Conservation (phyloP, 2,888 invertebrate species). For the Tridacna gigas region DNA sequence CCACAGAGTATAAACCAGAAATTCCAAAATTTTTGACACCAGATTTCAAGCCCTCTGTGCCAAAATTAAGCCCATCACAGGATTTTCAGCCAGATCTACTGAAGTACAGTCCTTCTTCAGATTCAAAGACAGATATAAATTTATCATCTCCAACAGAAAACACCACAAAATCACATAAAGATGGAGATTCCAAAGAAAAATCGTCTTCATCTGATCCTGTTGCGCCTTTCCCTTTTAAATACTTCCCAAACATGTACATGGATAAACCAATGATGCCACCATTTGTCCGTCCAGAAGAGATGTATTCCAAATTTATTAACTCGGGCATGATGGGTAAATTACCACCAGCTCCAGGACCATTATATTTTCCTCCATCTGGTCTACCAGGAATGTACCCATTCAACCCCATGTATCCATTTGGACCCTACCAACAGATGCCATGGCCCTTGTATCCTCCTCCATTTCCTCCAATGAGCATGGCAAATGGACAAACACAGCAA, state of each 20-base stretch:
- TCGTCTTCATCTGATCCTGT: slow-evolving; percentile 43
- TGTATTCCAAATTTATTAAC: slow-evolving; percentile 66
- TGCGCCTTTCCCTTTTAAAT: slow-evolving; percentile 61
- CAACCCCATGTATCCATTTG: slow-evolving; percentile 69
- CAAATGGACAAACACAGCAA: slow-evolving; percentile 42
- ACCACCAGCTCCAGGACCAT: slow-evolving; percentile 57
- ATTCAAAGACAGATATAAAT: slow-evolving; percentile 48
- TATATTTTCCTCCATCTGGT: slow-evolving; percentile 73
- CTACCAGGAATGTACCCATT: slow-evolving; percentile 70
- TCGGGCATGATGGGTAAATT: slow-evolving; percentile 61
- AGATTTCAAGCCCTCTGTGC: slow-evolving; percentile 56
- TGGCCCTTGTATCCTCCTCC: slow-evolving; percentile 78
- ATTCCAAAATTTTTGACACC: slow-evolving; percentile 15
- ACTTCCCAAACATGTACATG: slow-evolving; percentile 66
- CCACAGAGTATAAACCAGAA: slow-evolving; percentile 28
- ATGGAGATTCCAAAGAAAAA: slow-evolving; percentile 41
- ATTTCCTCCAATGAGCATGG: slow-evolving; percentile 60
- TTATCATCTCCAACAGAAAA: slow-evolving; percentile 36
- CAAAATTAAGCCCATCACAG: slow-evolving; percentile 47
- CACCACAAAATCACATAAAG: slow-evolving; percentile 54
- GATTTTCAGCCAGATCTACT: slow-evolving; percentile 48
- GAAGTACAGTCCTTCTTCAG: slow-evolving; percentile 33
- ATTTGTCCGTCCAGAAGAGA: slow-evolving; percentile 67
- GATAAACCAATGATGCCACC: slow-evolving; percentile 70
- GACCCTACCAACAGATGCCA: slow-evolving; percentile 72